phyloP scores from a whole-genome alignment of 2,888 invertebrate species.

The Xylophagus ater region DNA sequence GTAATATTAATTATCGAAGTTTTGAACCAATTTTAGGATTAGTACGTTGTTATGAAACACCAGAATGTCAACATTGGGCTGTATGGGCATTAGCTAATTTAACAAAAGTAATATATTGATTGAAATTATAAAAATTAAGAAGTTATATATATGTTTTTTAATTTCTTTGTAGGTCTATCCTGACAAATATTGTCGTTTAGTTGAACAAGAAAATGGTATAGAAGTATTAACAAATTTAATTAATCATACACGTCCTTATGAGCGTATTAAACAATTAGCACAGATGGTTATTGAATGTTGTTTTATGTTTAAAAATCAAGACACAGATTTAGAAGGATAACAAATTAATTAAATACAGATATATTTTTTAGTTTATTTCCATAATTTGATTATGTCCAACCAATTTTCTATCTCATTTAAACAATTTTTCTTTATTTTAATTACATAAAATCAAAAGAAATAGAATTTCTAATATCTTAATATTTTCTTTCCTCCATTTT shows the following conservation, averaged over 20 bases:
- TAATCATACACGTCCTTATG: conserved; percentile 50
- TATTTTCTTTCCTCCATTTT: no score
- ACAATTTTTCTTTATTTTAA: no score
- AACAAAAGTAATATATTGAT: conserved; percentile 45
- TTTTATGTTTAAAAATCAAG: conserved; percentile 22
- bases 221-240: conserved; percentile 56
- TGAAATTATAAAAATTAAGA: background rate
- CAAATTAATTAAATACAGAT: no score
- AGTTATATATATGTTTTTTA: conserved; percentile 6
- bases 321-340: conserved; percentile 33
- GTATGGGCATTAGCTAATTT: conserved; percentile 96
- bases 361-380: no score
- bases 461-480: no score
- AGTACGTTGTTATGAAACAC: conserved; percentile 71
- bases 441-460: no score
- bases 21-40: conserved; percentile 89
- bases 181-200: conserved; percentile 80
- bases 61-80: conserved; percentile 92
- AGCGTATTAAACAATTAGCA: conserved; percentile 57
- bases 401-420: no score
- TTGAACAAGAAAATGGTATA: conserved; percentile 78
- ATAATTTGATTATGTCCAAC: no score
- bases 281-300: conserved; percentile 57
- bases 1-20: conserved; percentile 94
- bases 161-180: conserved; percentile 49